Conservation (phyloP, 1,140 invertebrate genomes). For the Vollenhovia emeryi region DNA sequence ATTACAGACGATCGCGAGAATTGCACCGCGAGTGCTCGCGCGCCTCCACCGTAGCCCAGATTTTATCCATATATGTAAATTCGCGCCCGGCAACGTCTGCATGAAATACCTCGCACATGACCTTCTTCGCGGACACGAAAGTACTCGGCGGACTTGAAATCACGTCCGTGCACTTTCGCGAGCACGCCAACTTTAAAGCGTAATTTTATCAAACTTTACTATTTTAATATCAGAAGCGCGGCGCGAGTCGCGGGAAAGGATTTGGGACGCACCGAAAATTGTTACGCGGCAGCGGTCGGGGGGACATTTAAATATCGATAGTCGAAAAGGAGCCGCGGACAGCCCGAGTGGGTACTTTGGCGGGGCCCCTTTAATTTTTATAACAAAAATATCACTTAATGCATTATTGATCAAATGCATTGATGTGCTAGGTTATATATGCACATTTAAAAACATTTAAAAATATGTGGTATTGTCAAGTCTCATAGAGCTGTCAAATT, state of each 20-base stretch:
- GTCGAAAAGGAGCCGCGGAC: background rate
- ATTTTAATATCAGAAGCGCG: background rate
- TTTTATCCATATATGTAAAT: slow-evolving; percentile 6
- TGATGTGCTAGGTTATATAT: no score
- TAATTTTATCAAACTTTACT: background rate
- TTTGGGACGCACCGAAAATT: background rate
- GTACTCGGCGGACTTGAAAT: background rate
- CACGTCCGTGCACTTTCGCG: background rate
- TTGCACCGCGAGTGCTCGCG: background rate
- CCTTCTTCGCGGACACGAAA: background rate
- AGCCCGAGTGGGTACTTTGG: no score
- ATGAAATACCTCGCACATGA: background rate
- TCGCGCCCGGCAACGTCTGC: background rate
- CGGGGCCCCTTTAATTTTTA: no score
- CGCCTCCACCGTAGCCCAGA: background rate
- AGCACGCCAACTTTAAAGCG: background rate
- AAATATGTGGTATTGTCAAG: no score
- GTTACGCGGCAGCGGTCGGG: no score
- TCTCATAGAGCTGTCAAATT: no score
- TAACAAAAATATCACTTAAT: no score
- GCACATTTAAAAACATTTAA: no score
- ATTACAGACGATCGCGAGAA: background rate
- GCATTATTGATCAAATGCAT: no score
- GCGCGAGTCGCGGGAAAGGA: background rate
- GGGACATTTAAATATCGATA: slow-evolving; percentile 2